A percentile compares a stretch with the other conserved stretches of the same genome.
phyloP scores from a whole-genome alignment of 2,888 invertebrate genomes.

The Zaprionus lineosus region DNA sequence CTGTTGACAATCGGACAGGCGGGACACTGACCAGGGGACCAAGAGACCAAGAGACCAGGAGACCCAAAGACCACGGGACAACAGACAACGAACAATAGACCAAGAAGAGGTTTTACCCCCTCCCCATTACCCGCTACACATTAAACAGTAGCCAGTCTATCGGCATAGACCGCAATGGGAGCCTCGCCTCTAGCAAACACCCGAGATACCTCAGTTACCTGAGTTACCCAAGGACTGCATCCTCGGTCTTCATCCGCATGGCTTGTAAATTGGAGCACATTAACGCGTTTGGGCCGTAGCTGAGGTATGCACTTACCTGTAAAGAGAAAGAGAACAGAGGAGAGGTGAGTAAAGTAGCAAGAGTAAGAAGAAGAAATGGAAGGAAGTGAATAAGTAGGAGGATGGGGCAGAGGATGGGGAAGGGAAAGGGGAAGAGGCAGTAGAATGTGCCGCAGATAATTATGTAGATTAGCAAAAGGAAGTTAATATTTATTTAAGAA shows the following conservation, averaged over 20 bases:
- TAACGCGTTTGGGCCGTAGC: conserved; percentile 64
- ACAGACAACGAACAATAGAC: background rate
- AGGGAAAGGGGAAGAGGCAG: background rate
- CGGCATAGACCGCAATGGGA: conserved; percentile 6
- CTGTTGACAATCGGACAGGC: conserved; percentile 52
- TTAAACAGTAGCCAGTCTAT: conserved; percentile 40
- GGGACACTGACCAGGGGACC: background rate
- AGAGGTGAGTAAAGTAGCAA: too few species aligned
- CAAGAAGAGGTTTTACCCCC: too few species aligned
- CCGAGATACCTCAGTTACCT: background rate
- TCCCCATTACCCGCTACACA: conserved; percentile 13
- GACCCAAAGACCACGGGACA: background rate
- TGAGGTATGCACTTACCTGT: conserved; percentile 64
- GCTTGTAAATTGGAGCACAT: conserved; percentile 71
- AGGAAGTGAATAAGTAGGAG: background rate
- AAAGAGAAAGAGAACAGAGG: conserved; percentile 29
- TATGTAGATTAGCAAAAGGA: conserved; percentile 68
- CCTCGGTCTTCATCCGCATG: conserved; percentile 29
- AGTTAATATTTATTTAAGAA: conserved; percentile 64
- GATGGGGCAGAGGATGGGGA: too few species aligned
- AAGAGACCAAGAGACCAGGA: conserved; percentile 19
- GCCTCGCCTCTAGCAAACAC: background rate
- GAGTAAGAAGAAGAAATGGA: too few species aligned
- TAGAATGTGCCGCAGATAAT: conserved; percentile 35
- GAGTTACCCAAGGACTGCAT: conserved; percentile 15